These are phyloP conservation scores for Phoxinus dragarum DNA, from an alignment of 2,797 vertebrate species.

Conservation along the genomic window DNA sequence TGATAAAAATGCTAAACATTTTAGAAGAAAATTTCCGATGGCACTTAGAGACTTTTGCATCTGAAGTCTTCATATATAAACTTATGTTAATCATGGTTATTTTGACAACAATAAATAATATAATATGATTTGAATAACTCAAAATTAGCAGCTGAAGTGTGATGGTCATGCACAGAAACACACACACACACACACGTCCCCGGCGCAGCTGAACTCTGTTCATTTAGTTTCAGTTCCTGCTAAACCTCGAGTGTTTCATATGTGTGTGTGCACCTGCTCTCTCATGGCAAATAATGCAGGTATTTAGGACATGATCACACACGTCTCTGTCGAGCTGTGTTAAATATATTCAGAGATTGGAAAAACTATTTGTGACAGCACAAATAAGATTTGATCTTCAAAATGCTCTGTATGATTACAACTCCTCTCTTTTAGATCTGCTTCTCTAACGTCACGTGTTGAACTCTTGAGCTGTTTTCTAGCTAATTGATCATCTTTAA, in stretches of 20 bases:
- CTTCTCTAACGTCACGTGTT: background rate
- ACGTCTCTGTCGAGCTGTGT: background rate
- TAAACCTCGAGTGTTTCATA: background rate
- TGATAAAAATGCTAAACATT: too few species aligned
- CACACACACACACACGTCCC: too few species aligned
- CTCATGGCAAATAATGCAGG: background rate
- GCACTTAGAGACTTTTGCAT: too few species aligned
- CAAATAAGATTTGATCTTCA: background rate
- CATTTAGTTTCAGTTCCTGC: slow-evolving; percentile 14
- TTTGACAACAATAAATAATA: too few species aligned
- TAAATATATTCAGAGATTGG: background rate
- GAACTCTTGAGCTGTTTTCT: background rate
- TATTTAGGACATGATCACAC: background rate
- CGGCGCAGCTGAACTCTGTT: background rate
- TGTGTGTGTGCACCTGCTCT: background rate
- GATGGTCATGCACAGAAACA: background rate
- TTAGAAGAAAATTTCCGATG: too few species aligned
- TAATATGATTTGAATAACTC: background rate
- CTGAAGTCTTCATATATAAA: too few species aligned
- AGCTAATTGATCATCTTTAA: background rate
- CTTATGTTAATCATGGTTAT: too few species aligned
- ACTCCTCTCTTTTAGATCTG: background rate
- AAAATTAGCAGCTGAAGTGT: background rate
- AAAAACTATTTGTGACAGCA: background rate
- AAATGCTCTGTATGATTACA: background rate